Conservation (phyloP, 1,140 invertebrate species). For the Sweltsa coloradensis region DNA sequence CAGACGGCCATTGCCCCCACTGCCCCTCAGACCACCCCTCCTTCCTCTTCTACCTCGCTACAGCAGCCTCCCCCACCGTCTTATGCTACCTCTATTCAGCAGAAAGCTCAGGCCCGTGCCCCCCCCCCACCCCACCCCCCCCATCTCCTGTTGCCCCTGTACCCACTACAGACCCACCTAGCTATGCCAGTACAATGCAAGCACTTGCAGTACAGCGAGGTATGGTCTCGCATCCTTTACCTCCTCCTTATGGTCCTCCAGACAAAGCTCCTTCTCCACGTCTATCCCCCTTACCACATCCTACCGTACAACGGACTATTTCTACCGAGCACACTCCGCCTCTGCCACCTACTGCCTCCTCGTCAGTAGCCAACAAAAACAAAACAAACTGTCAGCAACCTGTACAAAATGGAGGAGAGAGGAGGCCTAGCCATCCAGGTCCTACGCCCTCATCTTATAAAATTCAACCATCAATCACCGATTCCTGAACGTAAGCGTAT, state of each 20-base stretch:
- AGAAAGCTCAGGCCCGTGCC: conserved; percentile 38
- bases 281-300: no score
- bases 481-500: conserved; percentile 88
- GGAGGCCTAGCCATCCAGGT: conserved; percentile 13
- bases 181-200: conserved; percentile 85
- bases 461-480: conserved; percentile 82
- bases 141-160: conserved; percentile 29
- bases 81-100: conserved; percentile 66
- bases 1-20: conserved; percentile 87
- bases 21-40: conserved; percentile 42
- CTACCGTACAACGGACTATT: conserved; percentile 22
- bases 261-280: conserved; percentile 21
- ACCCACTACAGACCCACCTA: conserved; percentile 79
- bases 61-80: conserved; percentile 54
- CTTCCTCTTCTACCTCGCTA: conserved; percentile 30
- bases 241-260: conserved; percentile 44
- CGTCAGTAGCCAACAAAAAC: conserved; percentile 31
- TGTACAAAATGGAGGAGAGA: conserved; percentile 26
- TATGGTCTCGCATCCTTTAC: conserved; percentile 28
- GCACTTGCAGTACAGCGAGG: conserved; percentile 55
- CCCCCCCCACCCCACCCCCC: conserved; percentile 7
- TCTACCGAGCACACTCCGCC: conserved; percentile 28
- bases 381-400: conserved; percentile 30
- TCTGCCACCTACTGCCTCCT: conserved; percentile 32
- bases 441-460: conserved; percentile 47